Evolutionary conservation across 1,140 invertebrate genomes (phyloP).

Genomic region (Diprion similis): DNA sequence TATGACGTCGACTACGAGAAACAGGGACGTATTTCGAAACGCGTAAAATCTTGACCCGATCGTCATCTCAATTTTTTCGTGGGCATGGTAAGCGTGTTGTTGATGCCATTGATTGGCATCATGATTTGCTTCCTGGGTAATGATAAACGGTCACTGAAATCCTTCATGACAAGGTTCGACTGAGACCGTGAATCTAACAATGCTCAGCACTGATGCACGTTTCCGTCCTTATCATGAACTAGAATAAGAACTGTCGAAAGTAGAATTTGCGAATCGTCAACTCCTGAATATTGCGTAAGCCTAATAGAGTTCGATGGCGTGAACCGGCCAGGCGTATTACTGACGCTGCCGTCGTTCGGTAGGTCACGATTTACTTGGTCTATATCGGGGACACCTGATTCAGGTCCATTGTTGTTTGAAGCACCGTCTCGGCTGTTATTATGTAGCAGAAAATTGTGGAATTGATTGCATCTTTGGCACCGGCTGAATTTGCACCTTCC

Average conservation of each 20-base stretch:
- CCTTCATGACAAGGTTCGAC: background rate
- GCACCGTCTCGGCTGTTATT: background rate
- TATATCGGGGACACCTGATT: background rate
- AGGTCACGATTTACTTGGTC: background rate
- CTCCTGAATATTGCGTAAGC: background rate
- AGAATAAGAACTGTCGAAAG: background rate
- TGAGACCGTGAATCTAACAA: background rate
- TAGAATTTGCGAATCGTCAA: background rate
- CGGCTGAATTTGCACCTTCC: background rate
- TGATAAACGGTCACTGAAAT: background rate
- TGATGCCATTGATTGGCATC: conserved; percentile 7
- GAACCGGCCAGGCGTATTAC: background rate
- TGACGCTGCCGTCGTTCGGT: background rate
- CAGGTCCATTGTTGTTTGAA: background rate
- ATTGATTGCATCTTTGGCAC: background rate
- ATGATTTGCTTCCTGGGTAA: too few species aligned
- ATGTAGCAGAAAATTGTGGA: background rate
- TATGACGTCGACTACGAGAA: background rate
- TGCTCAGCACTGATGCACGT: background rate
- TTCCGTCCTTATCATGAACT: conserved; percentile 3
- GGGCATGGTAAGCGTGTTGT: background rate
- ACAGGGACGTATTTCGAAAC: background rate
- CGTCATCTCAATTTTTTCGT: background rate
- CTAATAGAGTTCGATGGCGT: background rate
- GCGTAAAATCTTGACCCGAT: conserved; percentile 6